Evolutionary conservation across 2,888 invertebrate genomes (phyloP).

Genomic region (Sympetrum striolatum): DNA sequence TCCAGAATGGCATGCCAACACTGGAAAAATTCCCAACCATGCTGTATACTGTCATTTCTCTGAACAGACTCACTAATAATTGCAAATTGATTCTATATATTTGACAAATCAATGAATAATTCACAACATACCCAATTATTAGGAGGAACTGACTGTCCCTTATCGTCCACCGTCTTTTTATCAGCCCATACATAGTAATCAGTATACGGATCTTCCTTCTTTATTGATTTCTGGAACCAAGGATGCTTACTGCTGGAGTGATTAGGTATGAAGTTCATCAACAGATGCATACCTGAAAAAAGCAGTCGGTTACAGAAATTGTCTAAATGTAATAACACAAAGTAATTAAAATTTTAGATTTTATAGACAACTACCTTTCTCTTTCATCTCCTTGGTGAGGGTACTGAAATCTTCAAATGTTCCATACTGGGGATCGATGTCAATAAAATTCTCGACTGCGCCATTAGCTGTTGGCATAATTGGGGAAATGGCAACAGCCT

Average conservation of each 20-base stretch:
- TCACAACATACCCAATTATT: slow-evolving; percentile 69
- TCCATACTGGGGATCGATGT: slow-evolving; percentile 62
- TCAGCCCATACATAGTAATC: slow-evolving; percentile 82
- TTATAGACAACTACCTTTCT: slow-evolving; percentile 54
- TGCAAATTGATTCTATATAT: too few relatives aligned
- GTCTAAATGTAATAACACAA: not conserved
- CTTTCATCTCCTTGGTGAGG: slow-evolving; percentile 62
- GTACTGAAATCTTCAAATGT: slow-evolving; percentile 60
- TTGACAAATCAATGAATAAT: too few relatives aligned
- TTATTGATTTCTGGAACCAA: slow-evolving; percentile 75
- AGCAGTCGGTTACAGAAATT: not conserved
- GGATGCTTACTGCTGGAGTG: slow-evolving; percentile 70
- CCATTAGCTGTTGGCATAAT: slow-evolving; percentile 62
- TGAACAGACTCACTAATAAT: too few relatives aligned
- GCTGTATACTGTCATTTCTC: too few relatives aligned
- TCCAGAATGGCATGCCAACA: too few relatives aligned
- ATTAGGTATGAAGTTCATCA: slow-evolving; percentile 79
- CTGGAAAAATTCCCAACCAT: too few relatives aligned
- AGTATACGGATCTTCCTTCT: slow-evolving; percentile 66
- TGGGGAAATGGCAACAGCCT: slow-evolving; percentile 72
- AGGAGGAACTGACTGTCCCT: slow-evolving; percentile 60
- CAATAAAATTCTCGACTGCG: slow-evolving; percentile 65
- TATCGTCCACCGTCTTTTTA: slow-evolving; percentile 57
- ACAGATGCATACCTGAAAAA: slow-evolving; percentile 64
- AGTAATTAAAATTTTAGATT: not conserved